phyloP scores from a whole-genome alignment of 2,113 vertebrate species.

The Motacilla alba region DNA sequence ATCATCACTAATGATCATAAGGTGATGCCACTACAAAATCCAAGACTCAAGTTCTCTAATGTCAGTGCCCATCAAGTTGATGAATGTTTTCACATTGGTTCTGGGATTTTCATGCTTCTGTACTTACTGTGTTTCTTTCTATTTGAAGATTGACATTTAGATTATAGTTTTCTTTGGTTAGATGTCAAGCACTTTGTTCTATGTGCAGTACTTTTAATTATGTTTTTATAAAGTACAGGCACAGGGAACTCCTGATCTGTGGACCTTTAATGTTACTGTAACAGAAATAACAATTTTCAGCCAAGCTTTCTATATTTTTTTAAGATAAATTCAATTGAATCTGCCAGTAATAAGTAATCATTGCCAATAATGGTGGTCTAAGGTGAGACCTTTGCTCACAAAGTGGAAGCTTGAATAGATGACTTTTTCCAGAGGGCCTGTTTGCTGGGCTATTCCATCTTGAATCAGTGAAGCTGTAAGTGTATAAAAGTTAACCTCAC shows the following conservation, averaged over 20 bases:
- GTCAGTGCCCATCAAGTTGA: neutral
- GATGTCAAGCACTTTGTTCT: neutral
- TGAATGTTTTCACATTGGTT: neutral
- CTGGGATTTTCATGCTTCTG: neutral
- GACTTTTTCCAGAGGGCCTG: neutral
- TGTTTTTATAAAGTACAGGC: neutral
- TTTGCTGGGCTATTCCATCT: neutral
- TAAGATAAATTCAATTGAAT: neutral
- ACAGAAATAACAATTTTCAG: neutral
- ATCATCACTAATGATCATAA: neutral
- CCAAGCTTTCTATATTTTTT: neutral
- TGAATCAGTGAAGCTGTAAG: neutral
- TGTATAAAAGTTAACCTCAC: neutral
- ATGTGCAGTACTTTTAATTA: neutral
- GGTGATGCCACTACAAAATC: neutral
- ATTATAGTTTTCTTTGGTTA: neutral
- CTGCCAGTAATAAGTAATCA: neutral
- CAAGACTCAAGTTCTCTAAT: neutral
- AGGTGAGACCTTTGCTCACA: neutral
- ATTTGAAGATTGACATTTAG: neutral
- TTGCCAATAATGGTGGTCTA: neutral
- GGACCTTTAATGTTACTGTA: neutral
- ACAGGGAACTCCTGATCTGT: neutral
- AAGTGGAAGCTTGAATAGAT: neutral
- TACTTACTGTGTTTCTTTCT: neutral